A percentile compares a stretch with the other conserved stretches of the same genome.
Evolutionary conservation across 2,888 invertebrate genomes (phyloP).

Genomic region (Drosophila stalkeri): DNA sequence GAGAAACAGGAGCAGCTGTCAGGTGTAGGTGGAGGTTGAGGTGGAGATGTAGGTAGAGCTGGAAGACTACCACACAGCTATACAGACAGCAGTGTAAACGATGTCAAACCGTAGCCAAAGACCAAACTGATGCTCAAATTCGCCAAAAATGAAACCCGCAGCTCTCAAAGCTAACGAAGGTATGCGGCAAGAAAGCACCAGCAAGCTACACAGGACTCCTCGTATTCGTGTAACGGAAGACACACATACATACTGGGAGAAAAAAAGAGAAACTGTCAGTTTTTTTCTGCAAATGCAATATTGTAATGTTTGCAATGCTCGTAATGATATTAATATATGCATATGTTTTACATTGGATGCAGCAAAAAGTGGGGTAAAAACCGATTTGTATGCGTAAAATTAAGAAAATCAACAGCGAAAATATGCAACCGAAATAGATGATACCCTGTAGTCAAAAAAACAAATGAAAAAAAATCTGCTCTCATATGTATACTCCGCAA

Average conservation of each 20-base stretch:
- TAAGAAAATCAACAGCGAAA: constrained; percentile 39
- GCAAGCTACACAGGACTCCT: constrained; percentile 30
- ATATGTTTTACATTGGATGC: constrained; percentile 68
- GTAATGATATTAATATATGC: constrained; percentile 77
- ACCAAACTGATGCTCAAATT: constrained; percentile 70
- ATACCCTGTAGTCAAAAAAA: background rate
- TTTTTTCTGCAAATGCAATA: constrained; percentile 69
- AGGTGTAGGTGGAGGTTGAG: background rate
- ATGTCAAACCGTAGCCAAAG: constrained; percentile 64
- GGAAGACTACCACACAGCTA: constrained; percentile 35
- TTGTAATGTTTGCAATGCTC: constrained; percentile 66
- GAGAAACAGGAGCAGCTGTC: constrained; percentile 8
- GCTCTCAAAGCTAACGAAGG: constrained; percentile 58
- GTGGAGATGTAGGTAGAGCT: background rate
- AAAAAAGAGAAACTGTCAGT: constrained; percentile 2
- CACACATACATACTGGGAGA: background rate
- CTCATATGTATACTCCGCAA: too few species aligned
- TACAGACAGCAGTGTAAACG: constrained; percentile 45
- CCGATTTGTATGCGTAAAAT: constrained; percentile 48
- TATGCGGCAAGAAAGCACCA: constrained; percentile 14
- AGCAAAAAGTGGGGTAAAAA: constrained; percentile 7
- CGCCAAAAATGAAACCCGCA: constrained; percentile 44
- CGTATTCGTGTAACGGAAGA: constrained; percentile 52
- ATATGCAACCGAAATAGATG: background rate
- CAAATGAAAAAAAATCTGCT: background rate